Evolutionary conservation across 2,113 vertebrate genomes (phyloP), one percentile per base, ranked within the genome.

Genomic region (Bubo bubo): DNA sequence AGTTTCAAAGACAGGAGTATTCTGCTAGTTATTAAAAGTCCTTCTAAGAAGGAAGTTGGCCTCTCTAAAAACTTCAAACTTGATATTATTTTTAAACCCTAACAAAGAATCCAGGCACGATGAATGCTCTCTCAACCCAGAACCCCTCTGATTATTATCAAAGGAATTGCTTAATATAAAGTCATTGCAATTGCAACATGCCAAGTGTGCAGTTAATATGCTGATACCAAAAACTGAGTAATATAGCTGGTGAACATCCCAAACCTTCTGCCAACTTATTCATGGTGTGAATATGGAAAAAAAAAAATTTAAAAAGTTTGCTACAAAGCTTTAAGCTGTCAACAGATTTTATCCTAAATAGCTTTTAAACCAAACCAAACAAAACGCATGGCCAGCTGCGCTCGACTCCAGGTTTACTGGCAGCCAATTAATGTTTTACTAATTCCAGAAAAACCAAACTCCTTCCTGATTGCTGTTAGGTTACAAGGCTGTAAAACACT

Each of bases 151-250:
- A 62, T 70, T 63, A 75, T 88, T 67, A 88, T 67, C 75, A 86
- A 74, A 91, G 77, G 43, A 93, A 91, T 90, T 91, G 95, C 86
- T 86, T 95, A 91, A 97, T 72, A 85, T 35, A 24, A 94, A 97
- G 76, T 86, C 62, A 90, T 23, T 70, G 67, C 82, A 88, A 53
- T 4, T 91, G 45, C 32, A 83, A 95, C 90, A 55, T 23, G 71
- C 94, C 90, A 95, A 95, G 79, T 16, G 70, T 73, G 62, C 92
- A 95, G 63, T 84, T 89, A 91, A 97, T 35, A 45, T 3, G 79
- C 67, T 39, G 37, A 95, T 88, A 96, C 20, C 64, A 91, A 88
- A 91, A 90, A 43, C 37, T 43, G 83, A 92, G 74, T 80, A 91
- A 75, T 90, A 64, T 5, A 71, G 86, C 76, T 92, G 50, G 43